A percentile compares a stretch with the other conserved stretches of the same genome.
These are phyloP conservation scores for Athalia rosae DNA, from an alignment of 2,888 invertebrate genomes.

Conservation along the genomic window DNA sequence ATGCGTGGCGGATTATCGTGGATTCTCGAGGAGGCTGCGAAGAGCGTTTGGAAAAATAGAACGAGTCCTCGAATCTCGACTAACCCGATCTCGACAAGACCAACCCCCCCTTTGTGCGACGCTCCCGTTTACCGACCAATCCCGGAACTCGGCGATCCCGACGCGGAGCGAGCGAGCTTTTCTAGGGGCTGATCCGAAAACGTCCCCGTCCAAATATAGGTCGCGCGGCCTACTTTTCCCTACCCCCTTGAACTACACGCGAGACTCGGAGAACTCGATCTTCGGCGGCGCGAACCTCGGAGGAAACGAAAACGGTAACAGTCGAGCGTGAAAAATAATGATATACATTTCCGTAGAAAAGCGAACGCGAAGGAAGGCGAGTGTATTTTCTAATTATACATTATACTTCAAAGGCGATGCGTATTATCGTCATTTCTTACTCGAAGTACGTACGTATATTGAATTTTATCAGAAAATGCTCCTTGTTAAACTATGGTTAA, in stretches of 20 bases:
- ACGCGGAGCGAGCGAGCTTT: slow-evolving; percentile 28
- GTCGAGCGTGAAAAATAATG: too few species aligned
- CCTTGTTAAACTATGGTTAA: slow-evolving; percentile 8
- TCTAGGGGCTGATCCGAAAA: slow-evolving; percentile 23
- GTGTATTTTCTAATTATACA: too few species aligned
- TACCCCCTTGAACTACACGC: not conserved
- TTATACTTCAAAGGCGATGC: too few species aligned
- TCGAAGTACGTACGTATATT: not conserved
- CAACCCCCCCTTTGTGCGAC: slow-evolving; percentile 60
- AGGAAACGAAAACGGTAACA: too few species aligned
- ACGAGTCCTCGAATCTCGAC: slow-evolving; percentile 11
- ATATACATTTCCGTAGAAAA: too few species aligned
- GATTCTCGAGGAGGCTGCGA: slow-evolving; percentile 41
- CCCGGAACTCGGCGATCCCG: slow-evolving; percentile 46
- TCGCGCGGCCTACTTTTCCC: slow-evolving; percentile 4
- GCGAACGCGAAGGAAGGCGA: too few species aligned
- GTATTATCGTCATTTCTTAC: too few species aligned
- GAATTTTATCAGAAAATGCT: not conserved
- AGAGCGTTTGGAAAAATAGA: slow-evolving; percentile 17
- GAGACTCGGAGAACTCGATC: too few species aligned
- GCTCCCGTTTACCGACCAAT: slow-evolving; percentile 68
- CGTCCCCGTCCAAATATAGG: slow-evolving; percentile 22
- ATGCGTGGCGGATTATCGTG: slow-evolving; percentile 39
- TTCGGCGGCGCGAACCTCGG: too few species aligned
- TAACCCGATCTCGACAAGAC: slow-evolving; percentile 48